A percentile compares a stretch with the other conserved stretches of the same genome.
These are phyloP conservation scores for Oreochromis aureus DNA, from an alignment of 2,113 vertebrate genomes.

Conservation along the genomic window DNA sequence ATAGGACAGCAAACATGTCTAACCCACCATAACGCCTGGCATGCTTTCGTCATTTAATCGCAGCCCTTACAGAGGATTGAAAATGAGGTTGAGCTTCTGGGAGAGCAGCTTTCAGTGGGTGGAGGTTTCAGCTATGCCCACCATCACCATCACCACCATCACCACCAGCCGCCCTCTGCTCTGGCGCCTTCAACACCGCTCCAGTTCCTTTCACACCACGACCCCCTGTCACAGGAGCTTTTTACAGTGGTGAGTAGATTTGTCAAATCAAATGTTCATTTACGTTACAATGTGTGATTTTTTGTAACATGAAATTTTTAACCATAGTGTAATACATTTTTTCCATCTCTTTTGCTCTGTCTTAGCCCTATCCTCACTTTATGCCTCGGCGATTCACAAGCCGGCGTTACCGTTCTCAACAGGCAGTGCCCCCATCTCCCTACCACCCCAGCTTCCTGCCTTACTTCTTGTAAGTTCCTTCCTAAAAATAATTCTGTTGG, in stretches of 20 bases:
- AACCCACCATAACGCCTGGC: not conserved
- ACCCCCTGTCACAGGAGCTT: constrained; percentile 91
- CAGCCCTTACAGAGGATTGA: constrained; percentile 97
- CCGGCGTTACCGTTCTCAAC: constrained; percentile 89
- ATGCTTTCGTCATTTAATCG: not conserved
- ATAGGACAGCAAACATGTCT: not conserved
- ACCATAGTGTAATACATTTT: not conserved
- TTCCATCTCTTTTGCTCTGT: not conserved
- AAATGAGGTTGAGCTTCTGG: constrained; percentile 93
- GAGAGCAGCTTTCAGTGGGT: constrained; percentile 91
- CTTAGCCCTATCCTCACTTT: constrained; percentile 89
- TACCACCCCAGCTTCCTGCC: constrained; percentile 95
- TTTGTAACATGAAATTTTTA: not conserved
- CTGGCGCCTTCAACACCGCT: constrained; percentile 89
- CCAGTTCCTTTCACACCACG: constrained; percentile 89
- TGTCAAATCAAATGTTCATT: not conserved
- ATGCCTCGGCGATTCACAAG: constrained; percentile 91
- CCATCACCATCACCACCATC: constrained; percentile 81
- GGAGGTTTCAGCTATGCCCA: constrained; percentile 87
- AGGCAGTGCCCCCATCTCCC: constrained; percentile 85
- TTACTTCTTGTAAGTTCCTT: constrained; percentile 88
- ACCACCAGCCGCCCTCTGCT: constrained; percentile 77
- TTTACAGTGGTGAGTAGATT: constrained; percentile 86
- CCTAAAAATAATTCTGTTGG: not conserved
- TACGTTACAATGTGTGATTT: not conserved